These are phyloP conservation scores for Nannoperca obscura DNA, from an alignment of 2,797 vertebrate species.

Conservation along the genomic window DNA sequence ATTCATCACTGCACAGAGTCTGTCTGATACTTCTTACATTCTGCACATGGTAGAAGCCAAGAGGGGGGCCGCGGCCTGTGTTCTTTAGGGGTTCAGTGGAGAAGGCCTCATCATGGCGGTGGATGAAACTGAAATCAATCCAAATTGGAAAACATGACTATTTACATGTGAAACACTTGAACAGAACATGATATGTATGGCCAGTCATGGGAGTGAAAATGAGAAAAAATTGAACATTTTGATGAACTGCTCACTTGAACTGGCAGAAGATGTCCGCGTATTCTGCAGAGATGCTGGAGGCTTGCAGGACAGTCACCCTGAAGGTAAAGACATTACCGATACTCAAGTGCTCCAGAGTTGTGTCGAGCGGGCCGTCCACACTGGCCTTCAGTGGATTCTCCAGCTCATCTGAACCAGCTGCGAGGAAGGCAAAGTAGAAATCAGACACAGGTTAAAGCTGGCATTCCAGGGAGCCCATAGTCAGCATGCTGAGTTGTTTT, in stretches of 20 bases:
- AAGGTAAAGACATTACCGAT: constrained; percentile 95
- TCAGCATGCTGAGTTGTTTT: not conserved
- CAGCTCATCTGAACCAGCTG: constrained; percentile 87
- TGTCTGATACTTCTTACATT: constrained; percentile 86
- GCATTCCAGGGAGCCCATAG: not conserved
- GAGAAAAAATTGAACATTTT: not conserved
- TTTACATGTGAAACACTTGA: constrained; percentile 3
- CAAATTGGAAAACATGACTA: not conserved
- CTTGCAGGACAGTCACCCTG: constrained; percentile 96
- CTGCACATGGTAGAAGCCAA: constrained; percentile 98
- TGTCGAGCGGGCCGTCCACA: constrained; percentile 84
- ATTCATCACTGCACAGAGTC: not conserved
- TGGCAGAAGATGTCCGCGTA: constrained; percentile 99
- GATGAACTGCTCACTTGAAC: constrained; percentile 90
- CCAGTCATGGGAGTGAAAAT: not conserved
- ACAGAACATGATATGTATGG: not conserved
- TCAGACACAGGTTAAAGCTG: not conserved
- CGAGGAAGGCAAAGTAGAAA: not conserved
- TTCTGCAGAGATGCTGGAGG: constrained; percentile 97
- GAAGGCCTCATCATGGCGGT: constrained; percentile 97
- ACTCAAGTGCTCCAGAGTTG: constrained; percentile 89
- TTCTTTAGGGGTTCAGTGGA: constrained; percentile 98
- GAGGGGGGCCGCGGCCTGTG: constrained; percentile 93
- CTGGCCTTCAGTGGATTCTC: constrained; percentile 88
- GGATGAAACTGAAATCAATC: constrained; percentile 91